A percentile compares a stretch with the other conserved stretches of the same genome.
Evolutionary conservation across 2,797 vertebrate genomes (phyloP).

Genomic region (Brachyrhaphis roseni): DNA sequence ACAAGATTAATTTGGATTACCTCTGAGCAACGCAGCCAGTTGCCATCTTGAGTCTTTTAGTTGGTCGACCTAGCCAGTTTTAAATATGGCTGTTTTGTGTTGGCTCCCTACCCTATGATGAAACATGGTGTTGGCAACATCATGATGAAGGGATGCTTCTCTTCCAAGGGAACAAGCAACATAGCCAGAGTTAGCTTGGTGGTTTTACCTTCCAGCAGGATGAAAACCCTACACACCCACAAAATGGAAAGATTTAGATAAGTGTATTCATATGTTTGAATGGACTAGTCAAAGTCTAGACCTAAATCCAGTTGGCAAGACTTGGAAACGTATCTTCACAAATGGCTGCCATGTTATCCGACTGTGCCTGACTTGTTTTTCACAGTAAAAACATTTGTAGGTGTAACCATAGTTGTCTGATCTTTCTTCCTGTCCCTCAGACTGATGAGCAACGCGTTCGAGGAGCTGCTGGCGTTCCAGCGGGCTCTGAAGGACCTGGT

Average conservation of each 20-base stretch:
- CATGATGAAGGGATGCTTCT: neutral
- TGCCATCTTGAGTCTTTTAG: neutral
- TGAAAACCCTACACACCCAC: neutral
- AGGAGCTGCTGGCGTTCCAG: constrained; percentile 93
- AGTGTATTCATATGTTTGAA: neutral
- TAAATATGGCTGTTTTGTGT: neutral
- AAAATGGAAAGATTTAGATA: neutral
- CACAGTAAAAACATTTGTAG: neutral
- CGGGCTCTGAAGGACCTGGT: constrained; percentile 92
- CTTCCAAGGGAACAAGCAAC: neutral
- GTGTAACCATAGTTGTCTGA: neutral
- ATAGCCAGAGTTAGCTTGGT: neutral
- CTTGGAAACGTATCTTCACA: neutral
- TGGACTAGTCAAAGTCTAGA: neutral
- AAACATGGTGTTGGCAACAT: neutral
- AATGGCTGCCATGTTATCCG: fast-evolving
- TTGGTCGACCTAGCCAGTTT: neutral
- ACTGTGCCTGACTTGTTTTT: neutral
- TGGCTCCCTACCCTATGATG: neutral
- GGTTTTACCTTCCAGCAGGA: neutral
- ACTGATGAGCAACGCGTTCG: constrained; percentile 90
- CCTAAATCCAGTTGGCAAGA: neutral
- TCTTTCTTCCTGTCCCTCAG: constrained; percentile 64
- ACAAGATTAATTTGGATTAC: neutral
- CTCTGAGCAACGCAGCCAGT: neutral